Evolutionary conservation across 2,797 vertebrate species (phyloP), one percentile per base, ranked within the genome.

Genomic region (Spinus olivaceus): DNA sequence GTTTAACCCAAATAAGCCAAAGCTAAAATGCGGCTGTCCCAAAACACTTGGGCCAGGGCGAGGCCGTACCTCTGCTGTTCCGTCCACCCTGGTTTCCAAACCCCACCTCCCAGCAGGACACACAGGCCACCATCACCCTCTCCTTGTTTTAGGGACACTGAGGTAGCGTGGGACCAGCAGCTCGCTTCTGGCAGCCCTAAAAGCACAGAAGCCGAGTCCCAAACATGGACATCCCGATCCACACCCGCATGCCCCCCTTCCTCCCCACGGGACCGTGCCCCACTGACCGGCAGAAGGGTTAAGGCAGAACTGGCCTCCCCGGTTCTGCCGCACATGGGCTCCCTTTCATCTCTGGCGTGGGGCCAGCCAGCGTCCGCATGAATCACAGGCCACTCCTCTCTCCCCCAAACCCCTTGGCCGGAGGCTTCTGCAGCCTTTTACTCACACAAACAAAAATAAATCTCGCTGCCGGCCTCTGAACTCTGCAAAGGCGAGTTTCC

Each of bases 381-480:
- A 97, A 97, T 97, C 97, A 96, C 96, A 97, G 94, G 96, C 95
- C 96, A 92, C 91, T 27, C 73, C 65, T 95, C 94, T 95, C 91
- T 95, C 94, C 89, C 96, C 92, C 89, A 84, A 89, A 82, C 96
- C 97, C 96, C 94, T 95, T 93, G 74, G 92, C 97, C 96, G 71
- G 97, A 98, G 97, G 94, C 97, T 97, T 98, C 97, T 97, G 96
- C 96, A 97, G 97, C 97, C 96, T 98, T 98, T 97, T 98, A 97
- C 95, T 98, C 97, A 96, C 97, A 97, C 97, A 97, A 98, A 98
- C 97, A 98, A 98, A 98, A 98, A 98, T 97, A 98, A 98, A 98
- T 98, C 97, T 98, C 96, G 88, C 96, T 97, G 96, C 97, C 95
- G 97, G 98, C 97, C 98, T 98, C 98, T 98, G 98, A 98, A 98